Percentiles rank a stretch among this genome's conserved stretches.
Conservation (phyloP, 2,113 vertebrate species). For the Rattus rattus region DNA sequence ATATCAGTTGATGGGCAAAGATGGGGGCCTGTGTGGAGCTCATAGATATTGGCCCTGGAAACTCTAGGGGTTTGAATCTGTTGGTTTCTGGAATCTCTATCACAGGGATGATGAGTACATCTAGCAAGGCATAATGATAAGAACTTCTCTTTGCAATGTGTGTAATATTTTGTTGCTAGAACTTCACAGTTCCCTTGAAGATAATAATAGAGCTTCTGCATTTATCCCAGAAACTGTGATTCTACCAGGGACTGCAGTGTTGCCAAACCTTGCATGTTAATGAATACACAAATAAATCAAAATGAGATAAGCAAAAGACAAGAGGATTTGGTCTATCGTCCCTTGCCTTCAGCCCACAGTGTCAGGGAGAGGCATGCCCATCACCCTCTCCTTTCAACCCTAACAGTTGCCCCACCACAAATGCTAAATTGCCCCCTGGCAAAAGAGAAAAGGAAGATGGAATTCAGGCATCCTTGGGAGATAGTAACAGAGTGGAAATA, state of each 20-base stretch:
- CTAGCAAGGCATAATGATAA: fast-evolving
- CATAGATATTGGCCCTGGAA: background rate
- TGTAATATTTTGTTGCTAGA: background rate
- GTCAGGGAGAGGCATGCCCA: background rate
- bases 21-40: too few species aligned
- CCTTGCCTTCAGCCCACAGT: background rate
- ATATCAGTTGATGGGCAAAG: background rate
- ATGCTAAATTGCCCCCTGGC: background rate
- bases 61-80: fast-evolving
- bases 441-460: background rate
- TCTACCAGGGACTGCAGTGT: background rate
- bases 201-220: background rate
- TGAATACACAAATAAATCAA: background rate
- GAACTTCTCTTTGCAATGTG: background rate
- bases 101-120: too few species aligned
- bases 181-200: background rate
- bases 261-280: background rate
- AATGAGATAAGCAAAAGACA: background rate
- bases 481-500: background rate
- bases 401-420: background rate
- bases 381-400: background rate
- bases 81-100: background rate
- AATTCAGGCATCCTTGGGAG: background rate
- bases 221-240: background rate
- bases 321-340: background rate